phyloP scores from a whole-genome alignment of 23 tunicate species.

The Ciona savignyi region DNA sequence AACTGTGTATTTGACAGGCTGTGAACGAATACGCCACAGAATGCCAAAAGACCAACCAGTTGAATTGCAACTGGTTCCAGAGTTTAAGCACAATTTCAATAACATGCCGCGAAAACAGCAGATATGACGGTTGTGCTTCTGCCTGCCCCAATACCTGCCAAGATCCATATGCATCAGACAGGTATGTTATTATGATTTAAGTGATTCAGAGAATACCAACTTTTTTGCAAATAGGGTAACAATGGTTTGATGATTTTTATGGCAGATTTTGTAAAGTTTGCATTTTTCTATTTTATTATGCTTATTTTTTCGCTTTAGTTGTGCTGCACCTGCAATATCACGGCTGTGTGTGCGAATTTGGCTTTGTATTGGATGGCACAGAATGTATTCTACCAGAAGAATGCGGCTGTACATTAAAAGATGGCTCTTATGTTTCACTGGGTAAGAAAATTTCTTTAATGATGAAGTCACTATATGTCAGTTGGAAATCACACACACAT shows the following conservation, averaged over 20 bases:
- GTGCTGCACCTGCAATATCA: too few species aligned
- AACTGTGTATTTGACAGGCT: constrained; percentile 2
- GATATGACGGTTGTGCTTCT: constrained; percentile 30
- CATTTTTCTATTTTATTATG: too few species aligned
- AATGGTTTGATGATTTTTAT: too few species aligned
- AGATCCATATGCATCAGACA: constrained; percentile 27
- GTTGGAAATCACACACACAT: too few species aligned
- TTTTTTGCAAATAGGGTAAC: too few species aligned
- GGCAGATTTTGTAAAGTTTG: too few species aligned
- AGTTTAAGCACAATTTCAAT: neutral
- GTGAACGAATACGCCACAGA: constrained; percentile 29
- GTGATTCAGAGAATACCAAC: too few species aligned
- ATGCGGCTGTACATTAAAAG: constrained; percentile 28
- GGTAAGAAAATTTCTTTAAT: too few species aligned
- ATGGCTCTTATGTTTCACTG: constrained; percentile 23
- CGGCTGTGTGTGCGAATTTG: constrained; percentile 28
- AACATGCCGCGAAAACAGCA: constrained; percentile 22
- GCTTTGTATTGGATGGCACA: constrained; percentile 25
- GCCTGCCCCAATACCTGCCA: constrained; percentile 48
- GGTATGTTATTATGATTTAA: constrained; percentile 23
- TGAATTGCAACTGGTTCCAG: constrained; percentile 24
- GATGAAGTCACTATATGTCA: too few species aligned
- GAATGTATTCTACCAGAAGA: constrained; percentile 24
- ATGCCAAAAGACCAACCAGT: constrained; percentile 11
- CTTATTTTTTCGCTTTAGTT: too few species aligned